Conservation (phyloP, 2,113 vertebrate species). For the Ammodytes marinus region DNA sequence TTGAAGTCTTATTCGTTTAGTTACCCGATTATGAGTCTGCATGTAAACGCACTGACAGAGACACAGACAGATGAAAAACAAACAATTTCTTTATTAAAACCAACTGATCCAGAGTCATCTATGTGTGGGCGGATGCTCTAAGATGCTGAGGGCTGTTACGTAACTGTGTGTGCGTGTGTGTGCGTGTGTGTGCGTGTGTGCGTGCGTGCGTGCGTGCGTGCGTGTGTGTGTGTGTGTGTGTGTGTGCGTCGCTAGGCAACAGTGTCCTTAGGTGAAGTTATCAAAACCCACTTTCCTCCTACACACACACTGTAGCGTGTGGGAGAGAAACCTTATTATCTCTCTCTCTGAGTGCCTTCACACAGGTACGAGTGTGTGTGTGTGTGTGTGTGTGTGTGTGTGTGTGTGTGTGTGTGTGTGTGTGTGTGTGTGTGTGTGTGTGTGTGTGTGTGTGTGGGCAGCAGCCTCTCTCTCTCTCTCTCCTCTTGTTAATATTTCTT, state of each 20-base stretch:
- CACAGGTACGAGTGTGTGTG: conserved; percentile 48
- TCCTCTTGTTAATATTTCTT: conserved; percentile 4
- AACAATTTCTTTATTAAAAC: too few species aligned
- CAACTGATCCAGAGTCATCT: neutral
- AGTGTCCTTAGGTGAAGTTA: conserved; percentile 74
- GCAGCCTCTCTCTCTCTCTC: conserved; percentile 26
- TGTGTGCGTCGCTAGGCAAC: conserved; percentile 57
- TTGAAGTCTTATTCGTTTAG: too few species aligned
- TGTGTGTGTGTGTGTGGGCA: conserved; percentile 49
- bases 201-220: neutral
- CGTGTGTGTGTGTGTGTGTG: conserved; percentile 39
- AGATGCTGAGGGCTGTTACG: conserved; percentile 62
- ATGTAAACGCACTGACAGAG: too few species aligned
- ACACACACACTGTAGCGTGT: conserved; percentile 29
- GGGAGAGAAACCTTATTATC: conserved; percentile 60
- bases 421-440: neutral
- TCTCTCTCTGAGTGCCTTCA: conserved; percentile 61
- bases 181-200: conserved; percentile 26
- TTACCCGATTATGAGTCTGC: too few species aligned
- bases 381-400: conserved; percentile 35
- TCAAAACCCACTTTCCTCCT: conserved; percentile 63
- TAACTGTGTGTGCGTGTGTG: conserved; percentile 48
- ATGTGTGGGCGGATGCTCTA: conserved; percentile 67
- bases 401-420: conserved; percentile 54
- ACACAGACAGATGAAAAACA: too few species aligned